Evolutionary conservation across 2,888 invertebrate species (phyloP).

Genomic region (Acronicta alni): DNA sequence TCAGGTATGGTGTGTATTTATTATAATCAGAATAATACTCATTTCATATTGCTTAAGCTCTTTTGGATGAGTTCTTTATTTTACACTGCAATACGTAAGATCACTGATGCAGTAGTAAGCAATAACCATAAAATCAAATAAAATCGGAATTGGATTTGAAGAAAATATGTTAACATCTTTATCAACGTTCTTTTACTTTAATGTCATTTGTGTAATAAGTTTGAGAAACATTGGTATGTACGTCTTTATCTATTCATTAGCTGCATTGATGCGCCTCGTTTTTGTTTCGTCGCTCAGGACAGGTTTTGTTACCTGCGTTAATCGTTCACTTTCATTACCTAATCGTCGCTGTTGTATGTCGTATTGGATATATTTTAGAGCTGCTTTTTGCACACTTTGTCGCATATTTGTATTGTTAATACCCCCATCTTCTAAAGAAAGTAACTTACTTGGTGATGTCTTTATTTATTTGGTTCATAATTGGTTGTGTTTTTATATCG

Average conservation of each 20-base stretch:
- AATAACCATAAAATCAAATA: too few relatives aligned
- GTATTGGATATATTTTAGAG: not conserved
- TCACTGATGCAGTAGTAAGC: too few relatives aligned
- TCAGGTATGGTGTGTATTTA: too few relatives aligned
- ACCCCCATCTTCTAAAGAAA: not conserved
- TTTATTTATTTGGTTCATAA: too few relatives aligned
- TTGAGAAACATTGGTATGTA: slow-evolving; percentile 8
- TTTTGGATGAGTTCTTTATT: too few relatives aligned
- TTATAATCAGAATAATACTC: too few relatives aligned
- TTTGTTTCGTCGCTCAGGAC: not conserved
- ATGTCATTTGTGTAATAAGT: not conserved
- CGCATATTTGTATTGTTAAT: not conserved
- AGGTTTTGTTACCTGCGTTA: not conserved
- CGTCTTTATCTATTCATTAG: not conserved
- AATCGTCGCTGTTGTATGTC: not conserved
- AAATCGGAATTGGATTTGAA: slow-evolving; percentile 1
- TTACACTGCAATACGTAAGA: too few relatives aligned
- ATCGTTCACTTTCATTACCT: not conserved
- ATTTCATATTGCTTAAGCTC: too few relatives aligned
- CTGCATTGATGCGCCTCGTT: not conserved
- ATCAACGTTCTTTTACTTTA: too few relatives aligned
- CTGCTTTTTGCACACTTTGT: not conserved
- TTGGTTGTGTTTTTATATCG: too few relatives aligned
- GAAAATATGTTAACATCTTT: not conserved
- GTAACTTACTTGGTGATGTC: too few relatives aligned